Percentiles rank a stretch among this genome's conserved stretches.
Conservation (phyloP, 2,888 invertebrate genomes). For the Stenurella melanura region DNA sequence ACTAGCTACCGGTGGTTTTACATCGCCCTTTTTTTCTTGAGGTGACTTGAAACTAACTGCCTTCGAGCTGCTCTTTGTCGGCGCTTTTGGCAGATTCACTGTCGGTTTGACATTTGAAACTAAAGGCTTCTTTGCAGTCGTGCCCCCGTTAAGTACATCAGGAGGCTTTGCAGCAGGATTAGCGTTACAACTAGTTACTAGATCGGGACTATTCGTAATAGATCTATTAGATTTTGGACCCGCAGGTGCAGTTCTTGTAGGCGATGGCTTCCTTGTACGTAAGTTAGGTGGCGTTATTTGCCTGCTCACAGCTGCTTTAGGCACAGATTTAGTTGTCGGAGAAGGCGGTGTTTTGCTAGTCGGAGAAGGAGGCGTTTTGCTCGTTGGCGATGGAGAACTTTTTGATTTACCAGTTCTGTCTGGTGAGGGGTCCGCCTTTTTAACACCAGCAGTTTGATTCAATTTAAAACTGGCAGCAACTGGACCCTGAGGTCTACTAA, state of each 20-base stretch:
- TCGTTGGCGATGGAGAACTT: constrained; percentile 48
- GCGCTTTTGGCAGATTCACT: constrained; percentile 70
- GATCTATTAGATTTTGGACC: constrained; percentile 64
- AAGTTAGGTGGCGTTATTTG: constrained; percentile 74
- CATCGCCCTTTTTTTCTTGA: constrained; percentile 70
- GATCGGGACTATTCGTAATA: constrained; percentile 80
- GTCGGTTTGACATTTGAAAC: constrained; percentile 67
- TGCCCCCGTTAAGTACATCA: constrained; percentile 76
- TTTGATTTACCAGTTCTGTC: constrained; percentile 53
- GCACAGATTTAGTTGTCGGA: constrained; percentile 50
- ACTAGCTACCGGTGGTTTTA: constrained; percentile 57
- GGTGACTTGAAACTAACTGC: constrained; percentile 71
- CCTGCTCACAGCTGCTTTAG: constrained; percentile 55
- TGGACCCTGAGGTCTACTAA: constrained; percentile 61
- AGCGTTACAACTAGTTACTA: constrained; percentile 81
- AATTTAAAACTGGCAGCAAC: constrained; percentile 54
- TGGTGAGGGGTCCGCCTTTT: constrained; percentile 54
- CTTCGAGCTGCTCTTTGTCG: constrained; percentile 72
- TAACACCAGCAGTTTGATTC: constrained; percentile 42
- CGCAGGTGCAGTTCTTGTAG: constrained; percentile 61
- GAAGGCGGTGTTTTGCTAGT: constrained; percentile 50
- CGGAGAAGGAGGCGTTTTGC: constrained; percentile 59
- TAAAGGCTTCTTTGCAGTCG: constrained; percentile 64
- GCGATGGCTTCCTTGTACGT: constrained; percentile 70
- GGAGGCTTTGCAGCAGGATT: constrained; percentile 77